A percentile compares a stretch with the other conserved stretches of the same genome.
phyloP scores from a whole-genome alignment of 1,140 invertebrate genomes.

The Zelostemma sp. region DNA sequence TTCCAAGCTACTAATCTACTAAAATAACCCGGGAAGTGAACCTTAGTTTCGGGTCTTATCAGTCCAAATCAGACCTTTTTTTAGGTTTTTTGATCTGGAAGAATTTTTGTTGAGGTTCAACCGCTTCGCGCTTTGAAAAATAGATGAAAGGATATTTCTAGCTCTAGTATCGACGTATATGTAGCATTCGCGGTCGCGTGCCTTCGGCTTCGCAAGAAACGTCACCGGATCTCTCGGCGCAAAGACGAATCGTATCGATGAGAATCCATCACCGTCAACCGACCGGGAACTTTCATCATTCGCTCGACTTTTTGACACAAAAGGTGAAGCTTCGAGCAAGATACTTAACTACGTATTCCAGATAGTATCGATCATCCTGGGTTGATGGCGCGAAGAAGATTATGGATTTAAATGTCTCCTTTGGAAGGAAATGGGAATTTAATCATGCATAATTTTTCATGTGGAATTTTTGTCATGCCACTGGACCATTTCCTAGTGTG shows the following conservation, averaged over 20 bases:
- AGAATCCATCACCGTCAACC: slow-evolving; percentile 1
- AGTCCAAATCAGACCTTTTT: too few relatives aligned
- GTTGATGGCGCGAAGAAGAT: background rate
- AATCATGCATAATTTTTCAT: background rate
- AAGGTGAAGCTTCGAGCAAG: background rate
- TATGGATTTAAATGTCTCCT: slow-evolving; percentile 5
- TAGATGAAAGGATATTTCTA: too few relatives aligned
- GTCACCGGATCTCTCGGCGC: background rate
- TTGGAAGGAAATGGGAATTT: background rate
- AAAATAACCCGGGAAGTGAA: too few relatives aligned
- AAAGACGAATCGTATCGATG: background rate
- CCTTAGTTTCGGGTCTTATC: too few relatives aligned
- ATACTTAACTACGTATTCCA: slow-evolving; percentile 3
- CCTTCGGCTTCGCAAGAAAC: background rate
- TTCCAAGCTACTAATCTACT: too few relatives aligned
- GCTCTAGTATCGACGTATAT: background rate
- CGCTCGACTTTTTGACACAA: background rate
- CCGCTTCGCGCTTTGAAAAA: too few relatives aligned
- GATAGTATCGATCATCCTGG: background rate
- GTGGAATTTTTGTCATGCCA: too few relatives aligned
- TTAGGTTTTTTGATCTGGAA: too few relatives aligned
- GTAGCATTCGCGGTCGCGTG: background rate
- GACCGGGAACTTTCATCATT: background rate
- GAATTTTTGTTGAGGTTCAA: too few relatives aligned
- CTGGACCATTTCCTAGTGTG: too few relatives aligned